Evolutionary conservation across 2,113 vertebrate species (phyloP), one percentile per base, ranked within the genome.

Genomic region (Hemiprocne comata): DNA sequence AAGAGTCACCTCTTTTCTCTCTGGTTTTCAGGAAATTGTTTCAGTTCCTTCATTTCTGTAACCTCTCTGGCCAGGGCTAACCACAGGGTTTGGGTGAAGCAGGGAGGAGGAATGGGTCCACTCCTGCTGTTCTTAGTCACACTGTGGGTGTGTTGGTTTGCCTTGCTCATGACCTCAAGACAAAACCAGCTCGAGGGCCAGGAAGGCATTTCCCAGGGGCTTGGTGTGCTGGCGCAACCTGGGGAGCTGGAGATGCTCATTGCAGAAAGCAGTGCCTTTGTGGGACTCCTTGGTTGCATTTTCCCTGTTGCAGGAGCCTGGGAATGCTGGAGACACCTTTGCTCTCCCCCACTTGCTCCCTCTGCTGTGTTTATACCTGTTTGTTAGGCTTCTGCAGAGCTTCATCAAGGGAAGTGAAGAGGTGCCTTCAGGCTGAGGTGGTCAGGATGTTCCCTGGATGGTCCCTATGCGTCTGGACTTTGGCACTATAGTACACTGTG

Each of bases 401-500:
- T 66, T 62, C 57, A 3, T 28, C 10, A 8, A 1, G 31, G 61
- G 25, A 29, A 64, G 3, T 4, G 44, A 85, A 15, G 33, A 18
- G 17, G 10, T 31, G 19, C 9, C 36, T 53, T n/a, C 21, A n/a
- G 40, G 61, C 29, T 21, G 34, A 48, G 50, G 23, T 2, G 18
- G 18, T 46, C 66, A 34, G 34, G 54, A 19, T 0, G 0, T 34
- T 69, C 69, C 31, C 58, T 34, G 26, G 33, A 34, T 9, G 10
- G 11, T 36, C 24, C 51, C n/a, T 7, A 3, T 1, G 0, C 3
- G 26, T 7, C 58, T 38, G 5, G 16, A 25, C 53, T 54, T 4
- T 0, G 77, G 33, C 55, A 40, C 17, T 28, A 7, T 5, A 1
- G 44, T 23, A 9, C 1, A 2, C 21, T 54, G n/a, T 2, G 6